phyloP scores from a whole-genome alignment of 2,888 invertebrate species.

The Deilephila elpenor region DNA sequence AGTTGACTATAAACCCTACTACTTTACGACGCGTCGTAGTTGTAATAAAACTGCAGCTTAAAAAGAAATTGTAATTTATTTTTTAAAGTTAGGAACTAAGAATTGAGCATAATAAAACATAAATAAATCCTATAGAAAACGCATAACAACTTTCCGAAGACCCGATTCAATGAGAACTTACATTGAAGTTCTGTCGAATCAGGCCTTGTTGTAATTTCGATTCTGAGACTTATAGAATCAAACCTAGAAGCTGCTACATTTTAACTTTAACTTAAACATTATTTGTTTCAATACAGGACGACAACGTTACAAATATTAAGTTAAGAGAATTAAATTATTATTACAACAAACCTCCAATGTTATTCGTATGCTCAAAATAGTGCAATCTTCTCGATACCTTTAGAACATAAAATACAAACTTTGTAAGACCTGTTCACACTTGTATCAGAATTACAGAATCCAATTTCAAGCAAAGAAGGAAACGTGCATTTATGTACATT shows the following conservation, averaged over 20 bases:
- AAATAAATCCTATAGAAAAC: constrained; percentile 30
- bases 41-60: constrained; percentile 34
- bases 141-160: constrained; percentile 37
- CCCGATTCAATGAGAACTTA: constrained; percentile 61
- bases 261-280: neutral
- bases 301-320: neutral
- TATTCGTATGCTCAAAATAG: too few species aligned
- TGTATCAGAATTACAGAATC: too few species aligned
- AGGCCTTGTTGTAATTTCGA: constrained; percentile 37
- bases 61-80: constrained; percentile 32
- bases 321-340: neutral
- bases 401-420: too few species aligned
- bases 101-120: constrained; percentile 33
- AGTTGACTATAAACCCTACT: neutral
- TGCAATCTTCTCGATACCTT: too few species aligned
- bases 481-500: too few species aligned
- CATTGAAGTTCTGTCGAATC: constrained; percentile 60
- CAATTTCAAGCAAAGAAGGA: too few species aligned
- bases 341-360: too few species aligned
- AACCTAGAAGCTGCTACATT: neutral
- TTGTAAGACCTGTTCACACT: too few species aligned
- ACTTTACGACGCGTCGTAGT: neutral
- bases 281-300: constrained; percentile 1
- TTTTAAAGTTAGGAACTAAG: constrained; percentile 39
- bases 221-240: neutral